Base-by-base conservation (phyloP, 2,888 invertebrate species). In the Dryobota labecula region DNA sequence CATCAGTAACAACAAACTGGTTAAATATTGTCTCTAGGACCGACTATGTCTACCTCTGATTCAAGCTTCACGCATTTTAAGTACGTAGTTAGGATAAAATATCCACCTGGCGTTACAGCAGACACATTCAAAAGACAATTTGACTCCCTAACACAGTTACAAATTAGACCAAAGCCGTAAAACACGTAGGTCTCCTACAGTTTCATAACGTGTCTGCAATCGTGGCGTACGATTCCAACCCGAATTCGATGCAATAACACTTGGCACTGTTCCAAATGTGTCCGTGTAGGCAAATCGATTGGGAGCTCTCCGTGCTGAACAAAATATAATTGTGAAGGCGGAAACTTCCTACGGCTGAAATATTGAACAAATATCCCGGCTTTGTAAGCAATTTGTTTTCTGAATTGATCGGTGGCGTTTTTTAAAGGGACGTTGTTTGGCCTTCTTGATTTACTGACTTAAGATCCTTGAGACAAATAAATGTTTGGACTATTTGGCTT, bases 201-300 rank as follows among this genome's bases (percentile, higher is more conserved):
- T 87, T 90, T 85, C 84, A 88, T 89, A 90, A 85, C 87, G 78
- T 83, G 84, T 85, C 80, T 85, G 87, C 85, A 89, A 87, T 84
- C 84, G 81, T 80, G 81, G 86, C 84, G 86, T 86, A 85, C 80
- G 77, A 84, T 81, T 80, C 82, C 70, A 86, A 72, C 80, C 83
- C 83, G 79, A 83, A 87, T 87, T 86, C 91, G 87, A 91, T 93
- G 93, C 93, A 94, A 94, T 94, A 93, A 93, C 90, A 92, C 88
- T 94, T 95, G 95, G 95, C 94, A 83, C 78, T 73, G 68, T 79
- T 89, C 95, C 95, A 94, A 94, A 92, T 92, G 91, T 92, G 92
- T 90, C 90, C 89, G 86, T 91, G 88, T 90, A 90, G 90, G 91
- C 90, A 91, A 93, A 94, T 94, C 94, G 94, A 94, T 94, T 88